phyloP scores from a whole-genome alignment of 64 coral and sea anemone species.

The Pocillopora verrucosa region DNA sequence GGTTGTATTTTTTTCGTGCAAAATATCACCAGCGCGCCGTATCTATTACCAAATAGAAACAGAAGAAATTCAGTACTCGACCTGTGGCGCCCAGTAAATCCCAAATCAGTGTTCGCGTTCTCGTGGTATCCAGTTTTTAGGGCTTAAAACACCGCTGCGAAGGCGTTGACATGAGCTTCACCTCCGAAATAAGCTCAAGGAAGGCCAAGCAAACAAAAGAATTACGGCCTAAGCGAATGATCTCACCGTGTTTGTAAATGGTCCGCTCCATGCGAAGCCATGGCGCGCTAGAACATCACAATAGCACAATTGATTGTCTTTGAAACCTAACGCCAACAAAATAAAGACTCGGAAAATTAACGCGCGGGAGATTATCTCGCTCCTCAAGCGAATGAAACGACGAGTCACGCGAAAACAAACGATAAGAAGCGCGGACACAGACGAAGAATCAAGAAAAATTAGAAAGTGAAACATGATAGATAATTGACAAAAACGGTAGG shows the following conservation, averaged over 20 bases:
- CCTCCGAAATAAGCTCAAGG: not conserved
- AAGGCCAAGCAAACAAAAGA: not conserved
- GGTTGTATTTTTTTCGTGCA: not conserved
- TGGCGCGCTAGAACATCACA: not conserved
- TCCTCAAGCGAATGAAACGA: not conserved
- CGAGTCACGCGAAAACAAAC: constrained; percentile 19
- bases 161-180: not conserved
- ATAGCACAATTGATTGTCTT: constrained; percentile 2
- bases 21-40: not conserved
- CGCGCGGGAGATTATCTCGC: constrained; percentile 2
- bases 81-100: constrained; percentile 12
- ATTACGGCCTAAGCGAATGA: not conserved
- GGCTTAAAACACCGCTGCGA: not conserved
- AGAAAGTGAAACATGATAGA: not conserved
- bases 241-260: not conserved
- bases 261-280: not conserved
- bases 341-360: not conserved
- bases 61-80: not conserved
- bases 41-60: constrained; percentile 27
- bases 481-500: not conserved
- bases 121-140: constrained; percentile 1
- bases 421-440: no score
- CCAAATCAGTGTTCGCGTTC: not conserved
- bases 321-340: constrained; percentile 36
- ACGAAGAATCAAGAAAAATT: no score